Conservation (phyloP, 2,797 vertebrate genomes). For the Lithobates pipiens region DNA sequence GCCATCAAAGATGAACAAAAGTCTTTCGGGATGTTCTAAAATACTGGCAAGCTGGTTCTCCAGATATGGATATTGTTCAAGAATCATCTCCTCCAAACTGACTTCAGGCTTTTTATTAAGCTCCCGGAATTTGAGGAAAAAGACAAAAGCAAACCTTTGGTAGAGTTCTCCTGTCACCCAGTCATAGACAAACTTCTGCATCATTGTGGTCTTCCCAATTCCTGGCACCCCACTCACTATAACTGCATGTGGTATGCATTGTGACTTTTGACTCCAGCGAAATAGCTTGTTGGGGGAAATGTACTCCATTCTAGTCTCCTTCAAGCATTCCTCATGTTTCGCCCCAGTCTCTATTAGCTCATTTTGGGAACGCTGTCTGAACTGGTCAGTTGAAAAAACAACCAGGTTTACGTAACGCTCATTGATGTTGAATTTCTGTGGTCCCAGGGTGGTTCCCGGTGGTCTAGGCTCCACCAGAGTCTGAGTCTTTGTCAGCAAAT, state of each 20-base stretch:
- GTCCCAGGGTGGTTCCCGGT: background rate
- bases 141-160: slow-evolving; percentile 70
- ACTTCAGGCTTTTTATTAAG: slow-evolving; percentile 53
- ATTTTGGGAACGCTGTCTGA: slow-evolving; percentile 26
- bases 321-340: slow-evolving; percentile 42
- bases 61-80: slow-evolving; percentile 56
- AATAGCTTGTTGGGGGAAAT: slow-evolving; percentile 40
- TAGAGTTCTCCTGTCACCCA: slow-evolving; percentile 71
- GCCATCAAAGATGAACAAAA: slow-evolving; percentile 78
- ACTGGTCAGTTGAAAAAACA: slow-evolving; percentile 15
- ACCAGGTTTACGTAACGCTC: slow-evolving; percentile 42
- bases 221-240: slow-evolving; percentile 73
- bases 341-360: slow-evolving; percentile 34
- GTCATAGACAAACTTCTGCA: slow-evolving; percentile 74
- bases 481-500: slow-evolving; percentile 1
- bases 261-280: slow-evolving; percentile 30
- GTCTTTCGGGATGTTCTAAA: slow-evolving; percentile 66
- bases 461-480: background rate
- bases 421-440: background rate
- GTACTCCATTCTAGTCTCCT: slow-evolving; percentile 7
- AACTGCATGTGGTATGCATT: slow-evolving; percentile 31
- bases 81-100: slow-evolving; percentile 71
- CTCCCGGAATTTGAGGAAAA: slow-evolving; percentile 70
- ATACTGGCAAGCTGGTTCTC: slow-evolving; percentile 34
- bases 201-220: slow-evolving; percentile 75